Conservation (phyloP, 2,888 invertebrate species). For the Sphaerophoria taeniata region DNA sequence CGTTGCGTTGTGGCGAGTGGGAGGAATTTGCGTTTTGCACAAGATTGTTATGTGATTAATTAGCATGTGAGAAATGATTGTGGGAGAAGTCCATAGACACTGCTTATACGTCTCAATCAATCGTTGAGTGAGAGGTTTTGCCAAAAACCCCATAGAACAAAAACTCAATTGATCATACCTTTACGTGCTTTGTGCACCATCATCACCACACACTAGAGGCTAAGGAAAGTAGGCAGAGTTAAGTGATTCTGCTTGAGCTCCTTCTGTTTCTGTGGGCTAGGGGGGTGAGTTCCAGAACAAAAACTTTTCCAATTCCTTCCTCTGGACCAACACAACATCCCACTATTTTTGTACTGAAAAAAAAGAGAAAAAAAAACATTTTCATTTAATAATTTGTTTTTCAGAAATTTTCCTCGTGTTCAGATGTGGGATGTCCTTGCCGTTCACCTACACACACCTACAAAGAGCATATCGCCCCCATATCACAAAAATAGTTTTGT, state of each 20-base stretch:
- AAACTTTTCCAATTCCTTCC: conserved; percentile 33
- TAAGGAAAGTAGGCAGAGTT: conserved; percentile 10
- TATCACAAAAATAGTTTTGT: neutral
- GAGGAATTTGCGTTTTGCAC: conserved; percentile 21
- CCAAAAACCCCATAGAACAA: neutral
- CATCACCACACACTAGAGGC: neutral
- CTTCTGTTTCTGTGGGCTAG: neutral
- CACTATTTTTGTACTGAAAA: neutral
- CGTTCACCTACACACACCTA: neutral
- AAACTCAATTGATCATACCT: conserved; percentile 54
- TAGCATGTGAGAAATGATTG: conserved; percentile 24
- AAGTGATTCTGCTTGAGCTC: conserved; percentile 1
- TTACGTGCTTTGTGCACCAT: neutral
- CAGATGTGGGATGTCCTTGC: neutral
- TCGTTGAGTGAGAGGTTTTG: conserved; percentile 12
- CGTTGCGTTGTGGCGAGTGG: neutral
- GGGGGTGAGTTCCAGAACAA: conserved; percentile 8
- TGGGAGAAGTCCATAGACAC: neutral
- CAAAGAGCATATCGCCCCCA: neutral
- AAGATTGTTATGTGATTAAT: conserved; percentile 54
- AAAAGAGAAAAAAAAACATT: conserved; percentile 29
- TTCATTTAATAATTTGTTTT: conserved; percentile 34
- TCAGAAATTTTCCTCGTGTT: neutral
- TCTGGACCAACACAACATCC: neutral
- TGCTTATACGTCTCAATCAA: conserved; percentile 63